Evolutionary conservation across 2,797 vertebrate genomes (phyloP), one percentile per base, ranked within the genome.

Genomic region (Kryptolebias ocellatus): DNA sequence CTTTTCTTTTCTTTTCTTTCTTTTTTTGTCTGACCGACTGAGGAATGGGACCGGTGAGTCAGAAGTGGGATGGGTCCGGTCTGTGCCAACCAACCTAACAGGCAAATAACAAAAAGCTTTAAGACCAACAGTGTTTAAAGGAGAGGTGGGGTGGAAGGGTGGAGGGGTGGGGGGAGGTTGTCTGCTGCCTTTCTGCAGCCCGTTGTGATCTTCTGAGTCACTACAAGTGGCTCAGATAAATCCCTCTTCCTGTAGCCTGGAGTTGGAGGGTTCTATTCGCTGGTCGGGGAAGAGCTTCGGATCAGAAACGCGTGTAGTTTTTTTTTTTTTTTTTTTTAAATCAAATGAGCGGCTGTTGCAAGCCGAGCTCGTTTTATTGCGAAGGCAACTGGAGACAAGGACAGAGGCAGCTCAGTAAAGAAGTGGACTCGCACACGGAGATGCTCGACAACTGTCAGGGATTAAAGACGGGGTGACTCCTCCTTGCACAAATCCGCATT

Each of bases 51-150:
- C 18, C 50, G 56, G 45, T 50, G 16, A 63, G 54, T 65, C 45
- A 16, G 51, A 61, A 31, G 59, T 18, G 53, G 54, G 72, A 58
- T 59, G 49, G 59, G 71, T 80, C 64, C 53, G 45, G 68, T 70
- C 53, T 57, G 44, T 44, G 54, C 27, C 29, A 74, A 87, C 85
- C 70, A 61, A 79, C 83, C 72, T 45, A 82, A 89, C 84, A 76
- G 78, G 81, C 66, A 58, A 12, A 67, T 58, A 83, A 88, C 61
- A 84, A 89, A 78, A 84, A 62, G 68, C 20, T 24, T 24, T 24
- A 24, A 24, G 20, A 24, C 20, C 31, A 31, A 31, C 4, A 31
- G 31, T 31, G 37, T 24, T 24, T 24, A 24, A 24, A 24, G 20
- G 20, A 24, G 20, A 24, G 20, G 58, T 63, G 52, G 42, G 57